Conservation (phyloP, 2,888 invertebrate species). For the Acrobasis suavella region DNA sequence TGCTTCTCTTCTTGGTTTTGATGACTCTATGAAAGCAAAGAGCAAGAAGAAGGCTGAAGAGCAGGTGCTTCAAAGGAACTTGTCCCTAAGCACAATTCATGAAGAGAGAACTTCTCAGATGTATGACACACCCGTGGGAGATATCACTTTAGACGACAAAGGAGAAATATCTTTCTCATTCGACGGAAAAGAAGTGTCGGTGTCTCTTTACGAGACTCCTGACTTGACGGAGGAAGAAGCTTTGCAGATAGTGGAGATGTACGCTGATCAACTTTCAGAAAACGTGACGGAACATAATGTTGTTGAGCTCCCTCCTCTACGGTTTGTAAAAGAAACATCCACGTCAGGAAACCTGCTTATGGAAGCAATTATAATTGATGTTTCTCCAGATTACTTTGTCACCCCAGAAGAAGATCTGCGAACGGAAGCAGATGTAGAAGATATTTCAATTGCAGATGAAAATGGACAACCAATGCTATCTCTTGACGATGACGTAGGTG, state of each 20-base stretch:
- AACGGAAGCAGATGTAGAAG: constrained; percentile 93
- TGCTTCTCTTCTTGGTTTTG: constrained; percentile 93
- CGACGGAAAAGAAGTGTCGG: constrained; percentile 95
- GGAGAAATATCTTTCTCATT: constrained; percentile 95
- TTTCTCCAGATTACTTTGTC: constrained; percentile 91
- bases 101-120: constrained; percentile 95
- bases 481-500: constrained; percentile 77
- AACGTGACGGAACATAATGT: constrained; percentile 92
- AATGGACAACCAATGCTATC: constrained; percentile 71
- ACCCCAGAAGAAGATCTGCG: constrained; percentile 90
- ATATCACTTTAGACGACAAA: constrained; percentile 89
- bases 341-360: constrained; percentile 93
- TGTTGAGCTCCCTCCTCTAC: constrained; percentile 92
- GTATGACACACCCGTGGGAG: constrained; percentile 91
- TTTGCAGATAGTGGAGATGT: constrained; percentile 95
- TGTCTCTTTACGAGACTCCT: constrained; percentile 95
- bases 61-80: constrained; percentile 85
- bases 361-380: constrained; percentile 96
- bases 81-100: constrained; percentile 94
- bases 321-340: constrained; percentile 94
- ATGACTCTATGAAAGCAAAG: constrained; percentile 85
- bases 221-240: constrained; percentile 96
- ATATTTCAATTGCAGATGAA: constrained; percentile 91
- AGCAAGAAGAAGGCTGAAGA: constrained; percentile 79
- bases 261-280: constrained; percentile 95